Evolutionary conservation across 2,113 vertebrate species (phyloP), one percentile per base, ranked within the genome.

Genomic region (Cinclus mexicanus): DNA sequence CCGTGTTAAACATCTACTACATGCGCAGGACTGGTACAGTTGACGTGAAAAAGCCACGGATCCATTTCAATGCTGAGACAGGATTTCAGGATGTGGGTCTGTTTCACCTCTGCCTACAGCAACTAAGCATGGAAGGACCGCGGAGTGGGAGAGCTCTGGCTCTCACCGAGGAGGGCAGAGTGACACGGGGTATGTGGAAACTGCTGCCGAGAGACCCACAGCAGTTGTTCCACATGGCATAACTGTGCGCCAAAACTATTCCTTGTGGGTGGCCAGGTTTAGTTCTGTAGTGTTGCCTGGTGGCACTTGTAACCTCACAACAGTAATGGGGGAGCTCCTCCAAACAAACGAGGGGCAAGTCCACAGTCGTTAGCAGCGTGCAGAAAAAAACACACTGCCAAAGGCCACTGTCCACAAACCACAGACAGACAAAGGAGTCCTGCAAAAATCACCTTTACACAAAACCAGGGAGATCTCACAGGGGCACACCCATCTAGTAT

Each of bases 1-100:
- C 11, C 1, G 1, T 28, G 0, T 33, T 53, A 11, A 33, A n/a
- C 7, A 1, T 24, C 8, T 13, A 0, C 25, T 4, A 7, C 14
- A 2, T 5, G 1, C 5, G 1, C 7, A 0, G 28, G 5, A 25
- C 16, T 14, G 35, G 9, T n/a, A 10, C 3, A 17, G 2, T 0
- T 22, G 19, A 31, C 0, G 2, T 42, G 8, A 22, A 23, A 59
- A 53, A 82, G 20, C 20, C n/a, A 12, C 1, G 7, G 17, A 52
- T 47, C 52, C 7, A 1, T 21, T 41, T 10, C 6, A 12, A 0
- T 13, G 39, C n/a, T 63, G n/a, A 6, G 31, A 4, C 2, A 7
- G n/a, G 42, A 3, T 35, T n/a, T 31, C 42, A 46, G 44, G 12
- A 12, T 7, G 14, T 10, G 11, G 23, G 4, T 7, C 7, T 28